Evolutionary conservation across 2,888 invertebrate genomes (phyloP), one percentile per base, ranked within the genome.

Genomic region (Nezara viridula): DNA sequence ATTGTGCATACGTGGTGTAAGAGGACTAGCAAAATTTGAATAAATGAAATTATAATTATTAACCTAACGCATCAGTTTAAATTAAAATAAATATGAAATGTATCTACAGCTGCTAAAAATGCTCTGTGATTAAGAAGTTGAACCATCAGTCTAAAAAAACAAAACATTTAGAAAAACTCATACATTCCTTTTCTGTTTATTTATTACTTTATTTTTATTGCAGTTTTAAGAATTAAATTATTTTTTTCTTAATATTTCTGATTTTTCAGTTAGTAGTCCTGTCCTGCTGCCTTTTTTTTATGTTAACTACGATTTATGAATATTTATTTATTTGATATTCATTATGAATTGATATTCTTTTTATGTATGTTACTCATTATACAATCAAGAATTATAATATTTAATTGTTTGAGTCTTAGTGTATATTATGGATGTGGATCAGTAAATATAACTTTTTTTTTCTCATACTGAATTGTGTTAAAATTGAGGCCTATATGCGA

Each of bases 61-160:
- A n/a, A 55, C 3, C 14, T 60, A 6, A 73, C 32, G 19, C 19
- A 32, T 37, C 32, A 37, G 37, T 73, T 73, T 73, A 73, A 32
- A 19, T 73, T 4, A 37, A 73, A 73, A 73, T 32, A 27, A 3
- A 21, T 6, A 21, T 24, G 12, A 44, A 44, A 44, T 47, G n/a
- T 44, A 10, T 81, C 21, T 6, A 24, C 77, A 19, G 77, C 21
- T 14, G 9, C n/a, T n/a, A 52, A 27, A 60, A 73, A 73, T 37
- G 66, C 21, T n/a, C n/a, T 73, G 66, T 73, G 66, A 73, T 73
- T 73, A 37, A 73, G 21, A 73, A 73, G 32, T 73, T 37, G 66
- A 73, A 73, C 66, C 66, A 73, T 73, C 66, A 37, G 66, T 73
- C 32, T 73, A 32, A 73, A 27, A 60, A 73, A 55, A 66, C 19